A percentile compares a stretch with the other conserved stretches of the same genome.
phyloP scores from a whole-genome alignment of 2,113 vertebrate species.

The Hippolais icterina region DNA sequence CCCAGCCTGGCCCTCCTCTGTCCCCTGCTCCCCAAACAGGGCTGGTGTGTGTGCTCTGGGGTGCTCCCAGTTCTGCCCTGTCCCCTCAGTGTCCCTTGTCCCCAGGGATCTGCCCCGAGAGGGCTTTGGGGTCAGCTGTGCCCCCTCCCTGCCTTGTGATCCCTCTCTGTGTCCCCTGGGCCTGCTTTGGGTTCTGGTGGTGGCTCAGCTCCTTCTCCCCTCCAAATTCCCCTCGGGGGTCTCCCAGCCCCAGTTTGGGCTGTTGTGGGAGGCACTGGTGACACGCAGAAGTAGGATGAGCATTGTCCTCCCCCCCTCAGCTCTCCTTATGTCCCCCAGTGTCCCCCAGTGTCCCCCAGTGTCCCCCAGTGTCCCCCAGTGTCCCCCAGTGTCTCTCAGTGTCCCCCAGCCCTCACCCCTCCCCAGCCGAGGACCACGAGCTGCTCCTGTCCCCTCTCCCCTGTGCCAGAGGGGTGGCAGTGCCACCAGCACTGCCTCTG shows the following conservation, averaged over 20 bases:
- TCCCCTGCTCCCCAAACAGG: accelerated
- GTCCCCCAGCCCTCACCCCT: no score
- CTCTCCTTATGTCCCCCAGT: background rate
- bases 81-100: background rate
- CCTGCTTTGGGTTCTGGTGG: background rate
- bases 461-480: background rate
- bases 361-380: no score
- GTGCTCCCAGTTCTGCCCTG: background rate
- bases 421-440: no score
- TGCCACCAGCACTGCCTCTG: background rate
- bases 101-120: background rate
- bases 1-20: background rate
- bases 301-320: background rate
- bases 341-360: background rate
- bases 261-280: background rate
- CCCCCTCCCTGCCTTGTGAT: background rate
- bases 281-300: no score
- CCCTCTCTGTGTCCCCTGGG: background rate
- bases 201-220: background rate
- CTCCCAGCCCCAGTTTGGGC: background rate
- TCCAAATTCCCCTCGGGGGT: accelerated
- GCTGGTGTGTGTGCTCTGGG: background rate
- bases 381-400: no score
- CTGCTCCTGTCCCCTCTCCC: background rate
- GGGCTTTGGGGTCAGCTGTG: background rate